These are phyloP conservation scores for Picus viridis DNA, from an alignment of 2,797 vertebrate species.

Conservation along the genomic window DNA sequence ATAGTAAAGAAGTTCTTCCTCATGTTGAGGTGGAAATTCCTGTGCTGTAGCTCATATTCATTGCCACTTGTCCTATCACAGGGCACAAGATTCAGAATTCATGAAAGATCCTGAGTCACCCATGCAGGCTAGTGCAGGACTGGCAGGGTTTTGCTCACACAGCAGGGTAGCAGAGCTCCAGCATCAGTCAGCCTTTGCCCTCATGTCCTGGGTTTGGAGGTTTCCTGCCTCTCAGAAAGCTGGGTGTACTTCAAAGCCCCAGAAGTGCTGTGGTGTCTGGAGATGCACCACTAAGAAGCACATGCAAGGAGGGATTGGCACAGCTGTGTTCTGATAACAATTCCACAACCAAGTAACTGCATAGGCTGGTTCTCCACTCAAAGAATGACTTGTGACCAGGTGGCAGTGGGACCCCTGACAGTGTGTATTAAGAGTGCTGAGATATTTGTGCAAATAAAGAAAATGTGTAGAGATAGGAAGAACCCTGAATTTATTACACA, in stretches of 20 bases:
- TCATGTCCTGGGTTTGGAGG: neutral
- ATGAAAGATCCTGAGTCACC: neutral
- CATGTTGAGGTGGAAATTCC: too few species aligned
- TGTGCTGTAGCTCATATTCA: too few species aligned
- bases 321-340: neutral
- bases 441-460: neutral
- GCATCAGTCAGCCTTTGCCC: neutral
- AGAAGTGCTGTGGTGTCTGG: neutral
- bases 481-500: neutral
- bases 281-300: neutral
- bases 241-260: neutral
- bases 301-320: neutral
- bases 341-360: neutral
- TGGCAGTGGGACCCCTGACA: neutral
- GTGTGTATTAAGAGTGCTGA: neutral
- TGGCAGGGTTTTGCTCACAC: neutral
- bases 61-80: too few species aligned
- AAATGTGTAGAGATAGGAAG: neutral
- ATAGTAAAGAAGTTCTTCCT: too few species aligned
- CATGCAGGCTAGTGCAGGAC: rapidly evolving
- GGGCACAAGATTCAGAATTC: neutral
- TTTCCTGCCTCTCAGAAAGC: neutral
- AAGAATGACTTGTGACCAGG: neutral
- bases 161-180: neutral
- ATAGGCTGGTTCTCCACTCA: neutral